Evolutionary conservation across 2,113 vertebrate species (phyloP).

Genomic region (Brachionichthys hirsutus): DNA sequence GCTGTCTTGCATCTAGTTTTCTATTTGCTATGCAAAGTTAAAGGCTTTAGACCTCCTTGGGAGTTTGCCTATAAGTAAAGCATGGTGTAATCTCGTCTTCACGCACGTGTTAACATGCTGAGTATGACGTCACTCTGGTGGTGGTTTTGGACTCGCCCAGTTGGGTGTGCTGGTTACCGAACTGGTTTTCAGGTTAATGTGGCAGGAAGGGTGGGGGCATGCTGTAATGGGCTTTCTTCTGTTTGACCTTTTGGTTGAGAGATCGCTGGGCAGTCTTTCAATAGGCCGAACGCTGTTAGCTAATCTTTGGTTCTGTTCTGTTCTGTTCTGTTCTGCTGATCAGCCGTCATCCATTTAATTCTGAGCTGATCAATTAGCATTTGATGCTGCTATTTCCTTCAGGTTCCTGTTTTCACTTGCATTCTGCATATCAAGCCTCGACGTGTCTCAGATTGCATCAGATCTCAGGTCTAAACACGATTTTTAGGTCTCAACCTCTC

Average conservation of each 20-base stretch:
- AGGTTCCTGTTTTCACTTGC: not conserved
- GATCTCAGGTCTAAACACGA: too few species aligned
- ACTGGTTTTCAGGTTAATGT: not conserved
- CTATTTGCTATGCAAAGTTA: constrained; percentile 48
- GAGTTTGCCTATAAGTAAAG: constrained; percentile 15
- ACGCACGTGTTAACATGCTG: not conserved
- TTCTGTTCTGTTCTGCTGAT: not conserved
- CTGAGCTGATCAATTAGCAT: too few species aligned
- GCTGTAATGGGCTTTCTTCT: constrained; percentile 45
- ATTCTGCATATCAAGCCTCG: too few species aligned
- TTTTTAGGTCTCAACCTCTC: too few species aligned
- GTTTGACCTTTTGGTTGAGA: constrained; percentile 36
- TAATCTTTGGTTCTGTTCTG: not conserved
- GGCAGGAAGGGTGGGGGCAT: constrained; percentile 45
- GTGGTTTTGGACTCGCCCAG: too few species aligned
- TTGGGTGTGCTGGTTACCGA: too few species aligned
- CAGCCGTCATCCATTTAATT: not conserved
- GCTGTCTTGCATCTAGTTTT: not conserved
- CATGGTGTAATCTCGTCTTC: not conserved
- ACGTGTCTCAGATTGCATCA: too few species aligned
- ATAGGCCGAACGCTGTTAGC: not conserved
- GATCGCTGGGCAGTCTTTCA: constrained; percentile 40
- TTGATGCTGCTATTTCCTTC: not conserved
- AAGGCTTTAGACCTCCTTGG: not conserved
- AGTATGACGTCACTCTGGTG: not conserved